Evolutionary conservation across 30 jellyfish, hydroid and myxozoan species (phyloP).

Genomic region (Aurelia aurita): DNA sequence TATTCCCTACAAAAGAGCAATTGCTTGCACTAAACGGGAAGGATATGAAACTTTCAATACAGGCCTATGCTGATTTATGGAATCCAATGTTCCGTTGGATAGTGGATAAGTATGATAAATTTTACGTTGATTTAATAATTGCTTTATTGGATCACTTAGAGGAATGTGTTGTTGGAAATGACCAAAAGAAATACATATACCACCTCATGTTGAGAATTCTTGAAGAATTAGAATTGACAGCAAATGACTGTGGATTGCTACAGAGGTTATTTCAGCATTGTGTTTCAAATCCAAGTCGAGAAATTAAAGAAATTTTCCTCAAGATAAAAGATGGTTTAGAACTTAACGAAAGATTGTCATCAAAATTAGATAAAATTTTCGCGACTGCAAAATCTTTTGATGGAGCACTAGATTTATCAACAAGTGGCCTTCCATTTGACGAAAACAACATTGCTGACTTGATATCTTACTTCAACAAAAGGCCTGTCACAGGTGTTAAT

Average conservation of each 20-base stretch:
- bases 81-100: conserved; percentile 25
- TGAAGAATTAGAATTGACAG: neutral
- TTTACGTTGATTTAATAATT: neutral
- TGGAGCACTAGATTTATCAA: too few species aligned
- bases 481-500: conserved; percentile 2
- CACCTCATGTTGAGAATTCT: neutral
- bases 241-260: neutral
- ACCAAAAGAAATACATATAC: neutral
- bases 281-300: conserved; percentile 13
- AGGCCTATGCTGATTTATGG: conserved; percentile 22
- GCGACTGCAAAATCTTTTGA: too few species aligned
- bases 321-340: neutral
- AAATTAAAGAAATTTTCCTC: neutral
- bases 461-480: neutral
- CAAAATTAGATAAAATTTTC: too few species aligned
- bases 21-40: neutral
- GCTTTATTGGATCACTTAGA: conserved; percentile 6
- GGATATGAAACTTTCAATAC: neutral
- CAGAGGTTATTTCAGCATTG: conserved; percentile 9
- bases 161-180: neutral
- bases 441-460: too few species aligned
- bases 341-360: too few species aligned
- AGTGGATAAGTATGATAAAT: neutral
- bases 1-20: conserved; percentile 35
- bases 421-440: too few species aligned